Percentiles rank a stretch among this genome's conserved stretches.
These are phyloP conservation scores for Balaenoptera acutorostrata DNA, from an alignment of 2,113 vertebrate species.

Conservation along the genomic window DNA sequence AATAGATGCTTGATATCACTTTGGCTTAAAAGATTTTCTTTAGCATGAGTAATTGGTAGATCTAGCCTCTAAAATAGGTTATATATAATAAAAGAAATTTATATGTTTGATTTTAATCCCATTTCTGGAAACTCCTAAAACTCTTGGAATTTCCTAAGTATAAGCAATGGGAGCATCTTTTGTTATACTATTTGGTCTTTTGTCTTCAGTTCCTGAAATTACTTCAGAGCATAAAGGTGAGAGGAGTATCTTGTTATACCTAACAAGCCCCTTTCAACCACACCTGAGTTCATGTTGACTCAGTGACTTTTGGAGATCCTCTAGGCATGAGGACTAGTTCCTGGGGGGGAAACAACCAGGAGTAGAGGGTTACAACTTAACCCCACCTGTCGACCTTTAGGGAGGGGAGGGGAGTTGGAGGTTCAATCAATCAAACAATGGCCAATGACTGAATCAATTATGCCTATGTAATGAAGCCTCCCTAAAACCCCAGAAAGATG, in stretches of 20 bases:
- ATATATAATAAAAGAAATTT: neutral
- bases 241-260: neutral
- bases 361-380: neutral
- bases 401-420: neutral
- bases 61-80: neutral
- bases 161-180: neutral
- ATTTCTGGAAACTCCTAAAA: neutral
- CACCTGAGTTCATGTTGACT: neutral
- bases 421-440: neutral
- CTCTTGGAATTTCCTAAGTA: neutral
- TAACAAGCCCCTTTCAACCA: neutral
- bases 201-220: neutral
- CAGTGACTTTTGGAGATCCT: neutral
- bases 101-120: neutral
- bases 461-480: neutral
- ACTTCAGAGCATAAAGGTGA: neutral
- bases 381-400: neutral
- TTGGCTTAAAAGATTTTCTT: neutral
- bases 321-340: neutral
- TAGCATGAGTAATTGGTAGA: neutral
- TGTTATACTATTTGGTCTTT: neutral
- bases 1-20: neutral
- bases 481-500: neutral
- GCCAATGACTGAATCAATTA: neutral
- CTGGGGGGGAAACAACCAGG: neutral